Conservation (phyloP, 2,888 invertebrate genomes). For the Isotomurus palustris region DNA sequence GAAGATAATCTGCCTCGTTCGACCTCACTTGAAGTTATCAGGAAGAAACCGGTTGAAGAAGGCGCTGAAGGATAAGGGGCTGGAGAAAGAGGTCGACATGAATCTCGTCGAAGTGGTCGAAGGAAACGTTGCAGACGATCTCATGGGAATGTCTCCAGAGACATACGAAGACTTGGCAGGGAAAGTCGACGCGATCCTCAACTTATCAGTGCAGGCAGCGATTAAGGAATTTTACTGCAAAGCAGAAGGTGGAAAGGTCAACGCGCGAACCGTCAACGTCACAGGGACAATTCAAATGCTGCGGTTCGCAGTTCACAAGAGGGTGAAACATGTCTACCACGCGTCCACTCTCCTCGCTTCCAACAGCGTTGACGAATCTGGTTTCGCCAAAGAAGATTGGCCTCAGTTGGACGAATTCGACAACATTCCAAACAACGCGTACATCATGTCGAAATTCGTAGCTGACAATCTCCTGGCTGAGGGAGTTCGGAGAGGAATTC, state of each 20-base stretch:
- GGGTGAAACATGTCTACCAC: conserved; percentile 24
- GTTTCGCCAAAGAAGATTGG: conserved; percentile 15
- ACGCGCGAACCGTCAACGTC: conserved; percentile 26
- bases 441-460: conserved; percentile 28
- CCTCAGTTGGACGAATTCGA: conserved; percentile 17
- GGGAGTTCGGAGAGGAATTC: conserved; percentile 26
- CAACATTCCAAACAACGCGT: conserved; percentile 14
- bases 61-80: conserved; percentile 12
- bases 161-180: conserved; percentile 13
- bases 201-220: conserved; percentile 27
- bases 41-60: conserved; percentile 4
- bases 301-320: conserved; percentile 17
- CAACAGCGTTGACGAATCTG: conserved; percentile 5
- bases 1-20: conserved; percentile 12
- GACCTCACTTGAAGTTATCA: neutral
- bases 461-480: conserved; percentile 21
- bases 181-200: conserved; percentile 21
- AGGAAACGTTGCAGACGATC: conserved; percentile 16
- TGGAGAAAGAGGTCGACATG: conserved; percentile 1
- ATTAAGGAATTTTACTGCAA: conserved; percentile 23
- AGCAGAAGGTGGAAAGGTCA: conserved; percentile 1
- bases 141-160: conserved; percentile 16
- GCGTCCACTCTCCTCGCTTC: conserved; percentile 21
- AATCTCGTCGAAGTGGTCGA: conserved; percentile 20
- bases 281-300: conserved; percentile 25